These are phyloP conservation scores for Clarias laeviceps DNA, from an alignment of 2,797 vertebrate genomes.

Conservation along the genomic window DNA sequence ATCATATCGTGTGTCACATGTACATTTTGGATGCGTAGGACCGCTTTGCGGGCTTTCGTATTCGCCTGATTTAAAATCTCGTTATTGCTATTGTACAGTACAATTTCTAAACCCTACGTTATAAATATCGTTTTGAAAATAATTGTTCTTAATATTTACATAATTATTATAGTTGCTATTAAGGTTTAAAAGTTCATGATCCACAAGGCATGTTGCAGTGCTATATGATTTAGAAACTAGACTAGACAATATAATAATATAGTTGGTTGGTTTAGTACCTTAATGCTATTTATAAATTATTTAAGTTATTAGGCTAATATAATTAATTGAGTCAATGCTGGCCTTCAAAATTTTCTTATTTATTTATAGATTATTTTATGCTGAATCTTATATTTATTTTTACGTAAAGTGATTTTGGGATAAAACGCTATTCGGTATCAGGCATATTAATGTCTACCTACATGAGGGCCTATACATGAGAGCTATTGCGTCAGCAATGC, in stretches of 20 bases:
- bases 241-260: not conserved
- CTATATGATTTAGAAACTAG: not conserved
- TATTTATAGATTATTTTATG: too few relatives aligned
- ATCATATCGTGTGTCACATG: not conserved
- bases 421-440: not conserved
- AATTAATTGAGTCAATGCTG: too few relatives aligned
- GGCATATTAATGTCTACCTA: not conserved
- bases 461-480: not conserved
- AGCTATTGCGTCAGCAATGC: not conserved
- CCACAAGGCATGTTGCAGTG: not conserved
- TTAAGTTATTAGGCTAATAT: too few relatives aligned
- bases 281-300: too few relatives aligned
- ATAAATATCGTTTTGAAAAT: not conserved
- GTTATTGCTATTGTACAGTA: too few relatives aligned
- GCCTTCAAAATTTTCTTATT: too few relatives aligned
- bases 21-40: not conserved
- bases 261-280: too few relatives aligned
- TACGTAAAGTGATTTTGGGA: too few relatives aligned
- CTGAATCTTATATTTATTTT: not conserved
- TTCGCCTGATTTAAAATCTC: constrained; percentile 1
- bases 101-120: not conserved
- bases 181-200: not conserved
- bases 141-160: not conserved
- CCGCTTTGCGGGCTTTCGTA: not conserved
- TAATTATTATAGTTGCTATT: not conserved